Evolutionary conservation across 2,888 invertebrate genomes (phyloP), one percentile per base, ranked within the genome.

Genomic region (Melanophora roralis): DNA sequence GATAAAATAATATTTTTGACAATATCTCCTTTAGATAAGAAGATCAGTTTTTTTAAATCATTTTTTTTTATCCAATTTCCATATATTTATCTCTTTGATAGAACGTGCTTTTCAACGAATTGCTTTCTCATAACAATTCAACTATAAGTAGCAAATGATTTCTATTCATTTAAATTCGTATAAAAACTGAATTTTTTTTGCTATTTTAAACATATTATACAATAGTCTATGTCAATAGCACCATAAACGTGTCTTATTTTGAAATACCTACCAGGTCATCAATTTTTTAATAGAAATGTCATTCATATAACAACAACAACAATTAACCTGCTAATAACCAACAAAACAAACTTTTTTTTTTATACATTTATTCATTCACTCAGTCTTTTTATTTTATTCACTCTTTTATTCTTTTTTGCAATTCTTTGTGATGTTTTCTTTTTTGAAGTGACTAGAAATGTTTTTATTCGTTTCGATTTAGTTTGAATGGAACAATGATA

Each of bases 211-310:
- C n/a, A n/a, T n/a, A n/a, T 57, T 49, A 5, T 12, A n/a, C 23
- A 23, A 19, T 21, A 47, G 43, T 45, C 68, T 73, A 53, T 75
- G 67, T 72, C 79, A 79, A 72, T 75, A 79, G 60, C 79, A 72
- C 7, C 38, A 55, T 40, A 62, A 77, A 82, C 81, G 82, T 81
- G 82, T 76, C 71, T 71, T 79, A 82, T 81, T 81, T 81, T 43
- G 19, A 67, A 51, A 69, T 76, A 78, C 79, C 73, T 78, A 82
- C 78, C 80, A 84, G 84, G 82, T 82, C 84, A 84, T 84, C 83
- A 83, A 51, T 72, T 72, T 60, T 27, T 32, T 71, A 67, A 65
- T 6, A 64, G 23, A 49, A 60, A 36, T 69, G 53, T 62, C 49
- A 71, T 69, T 75, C 62, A 12, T 21, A 36, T 14, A 27, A 77